phyloP scores from a whole-genome alignment of 92 coral and sea anemone genomes.

The Phenganax marumi region DNA sequence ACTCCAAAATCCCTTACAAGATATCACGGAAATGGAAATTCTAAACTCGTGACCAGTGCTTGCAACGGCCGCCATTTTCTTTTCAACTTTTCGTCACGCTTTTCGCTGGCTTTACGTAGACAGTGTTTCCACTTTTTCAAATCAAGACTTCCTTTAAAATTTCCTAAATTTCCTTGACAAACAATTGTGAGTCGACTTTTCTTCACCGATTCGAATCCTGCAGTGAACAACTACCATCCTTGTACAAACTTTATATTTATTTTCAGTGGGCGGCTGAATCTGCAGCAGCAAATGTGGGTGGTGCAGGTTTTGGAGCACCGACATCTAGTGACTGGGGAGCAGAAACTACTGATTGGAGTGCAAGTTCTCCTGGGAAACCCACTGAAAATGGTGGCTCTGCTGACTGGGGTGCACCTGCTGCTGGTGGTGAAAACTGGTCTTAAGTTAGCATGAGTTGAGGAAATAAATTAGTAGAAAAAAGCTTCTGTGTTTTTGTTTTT shows the following conservation, averaged over 20 bases:
- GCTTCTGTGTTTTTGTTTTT: background rate
- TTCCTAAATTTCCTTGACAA: too few relatives aligned
- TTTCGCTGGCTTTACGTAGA: too few relatives aligned
- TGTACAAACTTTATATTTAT: background rate
- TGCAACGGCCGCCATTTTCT: too few relatives aligned
- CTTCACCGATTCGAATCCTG: too few relatives aligned
- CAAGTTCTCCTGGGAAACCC: slow-evolving; percentile 25
- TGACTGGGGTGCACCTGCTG: slow-evolving; percentile 7
- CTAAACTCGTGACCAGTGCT: too few relatives aligned
- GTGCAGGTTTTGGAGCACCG: slow-evolving; percentile 47
- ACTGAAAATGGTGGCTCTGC: slow-evolving; percentile 1
- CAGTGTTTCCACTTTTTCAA: too few relatives aligned
- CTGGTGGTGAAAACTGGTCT: slow-evolving; percentile 24
- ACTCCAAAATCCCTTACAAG: too few relatives aligned
- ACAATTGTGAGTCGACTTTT: too few relatives aligned
- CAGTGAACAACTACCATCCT: background rate
- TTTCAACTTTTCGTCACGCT: too few relatives aligned
- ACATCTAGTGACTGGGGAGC: slow-evolving; percentile 80
- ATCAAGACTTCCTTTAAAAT: too few relatives aligned
- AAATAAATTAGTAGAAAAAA: background rate
- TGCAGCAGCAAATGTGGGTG: slow-evolving; percentile 31
- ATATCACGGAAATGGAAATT: too few relatives aligned
- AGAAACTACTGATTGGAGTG: slow-evolving; percentile 50
- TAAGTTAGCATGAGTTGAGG: background rate
- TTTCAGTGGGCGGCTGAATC: slow-evolving; percentile 60